Base-by-base conservation (phyloP, 2,888 invertebrate genomes). In the Meiosimyza platycephala region DNA sequence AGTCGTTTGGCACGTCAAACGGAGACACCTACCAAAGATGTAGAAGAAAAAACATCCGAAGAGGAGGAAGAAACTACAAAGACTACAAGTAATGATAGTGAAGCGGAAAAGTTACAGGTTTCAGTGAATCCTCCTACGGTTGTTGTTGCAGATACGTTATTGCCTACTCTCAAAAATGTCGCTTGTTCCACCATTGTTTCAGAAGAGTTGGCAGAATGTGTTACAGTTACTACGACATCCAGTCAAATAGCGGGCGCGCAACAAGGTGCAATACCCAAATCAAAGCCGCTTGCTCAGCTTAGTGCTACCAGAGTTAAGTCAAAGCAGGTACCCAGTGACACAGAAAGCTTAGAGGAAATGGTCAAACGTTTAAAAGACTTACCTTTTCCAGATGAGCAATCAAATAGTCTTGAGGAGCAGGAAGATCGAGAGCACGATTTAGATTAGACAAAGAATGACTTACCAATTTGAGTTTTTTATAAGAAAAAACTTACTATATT, bases 291-390 rank as follows among this genome's bases (percentile, higher is more conserved):
- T 11, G 74, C 81, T 1, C 81, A 83, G 40, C 75, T 85, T 9
- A 80, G 85, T 65, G 85, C 84, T 1, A 78, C 82, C 3, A 69
- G 64, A 12, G 11, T 47, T 62, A 18, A 59, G 69, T 68, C 54
- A 57, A 22, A 51, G 66, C 40, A 74, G 69, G 51, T 54, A 54
- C 15, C 6, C 40, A 52, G 11, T 4, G 33, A 13, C 69, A 33
- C 74, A 0, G 82, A 82, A 50, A 75, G 82, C 0, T 71, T 85
- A 13, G 85, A 85, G 72, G 79, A 84, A 33, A 83, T 85, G 85
- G 85, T 85, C 47, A 79, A 75, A 18, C 82, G 85, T n/a, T 74
- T 85, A n/a, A 78, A 80, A 9, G 76, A 80, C 3, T 72, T 85
- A 15, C 85, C 85, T 2, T 85, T 80, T 69, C 85, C 85, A 0